Conservation (phyloP, 2,888 invertebrate species). For the Octonoba sinensis region DNA sequence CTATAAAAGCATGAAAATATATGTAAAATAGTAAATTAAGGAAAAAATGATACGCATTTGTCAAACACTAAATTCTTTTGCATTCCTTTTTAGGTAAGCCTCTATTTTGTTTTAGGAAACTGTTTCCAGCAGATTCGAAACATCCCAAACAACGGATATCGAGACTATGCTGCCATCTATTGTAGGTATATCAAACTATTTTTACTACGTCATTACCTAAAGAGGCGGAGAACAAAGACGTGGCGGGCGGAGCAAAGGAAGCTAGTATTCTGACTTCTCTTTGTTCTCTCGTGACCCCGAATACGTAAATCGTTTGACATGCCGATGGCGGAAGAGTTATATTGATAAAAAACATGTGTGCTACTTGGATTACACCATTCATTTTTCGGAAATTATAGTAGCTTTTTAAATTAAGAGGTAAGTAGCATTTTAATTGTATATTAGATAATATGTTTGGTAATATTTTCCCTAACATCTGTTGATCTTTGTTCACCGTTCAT, state of each 20-base stretch:
- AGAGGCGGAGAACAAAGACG: slow-evolving; percentile 53
- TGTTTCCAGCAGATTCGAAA: not conserved
- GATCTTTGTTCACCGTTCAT: not conserved
- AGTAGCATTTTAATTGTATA: not conserved
- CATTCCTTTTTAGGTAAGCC: not conserved
- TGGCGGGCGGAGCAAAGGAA: slow-evolving; percentile 40
- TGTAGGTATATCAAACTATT: not conserved
- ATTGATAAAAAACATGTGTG: not conserved
- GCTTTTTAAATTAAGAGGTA: not conserved
- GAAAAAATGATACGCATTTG: not conserved
- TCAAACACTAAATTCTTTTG: not conserved
- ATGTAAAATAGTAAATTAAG: not conserved
- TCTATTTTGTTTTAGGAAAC: too few relatives aligned
- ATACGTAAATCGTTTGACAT: slow-evolving; percentile 29
- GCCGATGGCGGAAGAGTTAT: slow-evolving; percentile 32
- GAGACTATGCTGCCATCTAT: slow-evolving; percentile 4
- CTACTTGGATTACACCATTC: slow-evolving; percentile 22
- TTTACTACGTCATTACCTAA: slow-evolving; percentile 1
- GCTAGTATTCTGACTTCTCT: slow-evolving; percentile 26
- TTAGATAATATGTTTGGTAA: not conserved
- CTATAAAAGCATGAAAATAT: too few relatives aligned
- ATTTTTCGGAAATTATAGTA: not conserved
- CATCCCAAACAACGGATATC: not conserved
- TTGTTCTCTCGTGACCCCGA: slow-evolving; percentile 44
- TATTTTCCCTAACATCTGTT: not conserved